These are phyloP conservation scores for Sorex araneus DNA, from an alignment of 2,113 vertebrate genomes.

Conservation along the genomic window DNA sequence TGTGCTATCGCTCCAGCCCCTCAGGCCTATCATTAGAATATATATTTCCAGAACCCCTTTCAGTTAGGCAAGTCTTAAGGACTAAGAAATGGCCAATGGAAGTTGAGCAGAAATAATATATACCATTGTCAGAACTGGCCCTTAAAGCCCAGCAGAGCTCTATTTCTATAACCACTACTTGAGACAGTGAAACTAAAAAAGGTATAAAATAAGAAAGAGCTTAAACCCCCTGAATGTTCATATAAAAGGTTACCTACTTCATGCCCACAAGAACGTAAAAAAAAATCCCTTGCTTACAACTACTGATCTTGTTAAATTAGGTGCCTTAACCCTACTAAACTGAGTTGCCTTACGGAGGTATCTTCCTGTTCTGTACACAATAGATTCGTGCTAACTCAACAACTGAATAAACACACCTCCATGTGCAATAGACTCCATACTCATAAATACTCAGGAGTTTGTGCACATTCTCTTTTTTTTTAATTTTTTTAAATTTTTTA, in stretches of 20 bases:
- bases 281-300: not conserved
- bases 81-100: not conserved
- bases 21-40: not conserved
- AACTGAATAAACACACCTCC: not conserved
- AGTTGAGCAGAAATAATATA: slow-evolving; percentile 30
- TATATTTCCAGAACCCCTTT: not conserved
- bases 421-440: too few relatives aligned
- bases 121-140: not conserved
- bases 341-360: not conserved
- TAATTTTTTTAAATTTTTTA: too few relatives aligned
- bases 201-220: not conserved
- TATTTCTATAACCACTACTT: not conserved
- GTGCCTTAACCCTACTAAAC: not conserved
- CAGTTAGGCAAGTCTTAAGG: slow-evolving; percentile 2
- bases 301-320: not conserved
- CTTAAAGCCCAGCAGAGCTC: not conserved
- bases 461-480: not conserved
- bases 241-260: not conserved
- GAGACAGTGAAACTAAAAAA: not conserved
- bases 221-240: not conserved
- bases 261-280: not conserved
- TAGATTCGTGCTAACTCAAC: not conserved
- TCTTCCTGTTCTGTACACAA: not conserved
- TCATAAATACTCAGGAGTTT: not conserved
- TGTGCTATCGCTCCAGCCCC: too few relatives aligned